phyloP scores from a whole-genome alignment of 1,140 invertebrate genomes.

The Hormaphis cornu region DNA sequence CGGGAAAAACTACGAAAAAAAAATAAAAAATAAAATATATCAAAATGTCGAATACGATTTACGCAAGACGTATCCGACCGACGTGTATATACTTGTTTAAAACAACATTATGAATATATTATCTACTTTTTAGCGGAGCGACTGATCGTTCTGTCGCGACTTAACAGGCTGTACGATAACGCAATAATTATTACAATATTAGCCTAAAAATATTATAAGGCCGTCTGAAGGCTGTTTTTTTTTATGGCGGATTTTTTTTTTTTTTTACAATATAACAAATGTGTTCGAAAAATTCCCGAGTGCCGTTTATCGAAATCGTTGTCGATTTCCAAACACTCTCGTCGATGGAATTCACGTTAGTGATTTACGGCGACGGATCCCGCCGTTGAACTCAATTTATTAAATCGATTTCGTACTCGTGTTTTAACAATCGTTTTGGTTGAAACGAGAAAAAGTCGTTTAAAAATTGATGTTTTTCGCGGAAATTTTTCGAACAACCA shows the following conservation, averaged over 20 bases:
- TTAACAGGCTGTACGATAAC: too few relatives aligned
- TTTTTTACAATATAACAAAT: not conserved
- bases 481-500: not conserved
- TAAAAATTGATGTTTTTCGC: too few relatives aligned
- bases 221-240: conserved; percentile 19
- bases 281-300: not conserved
- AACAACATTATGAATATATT: too few relatives aligned
- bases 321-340: too few relatives aligned
- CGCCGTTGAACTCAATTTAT: too few relatives aligned
- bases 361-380: too few relatives aligned
- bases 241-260: not conserved
- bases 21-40: too few relatives aligned
- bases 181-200: conserved; percentile 1
- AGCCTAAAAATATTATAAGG: not conserved
- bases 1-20: not conserved
- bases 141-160: too few relatives aligned
- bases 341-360: too few relatives aligned
- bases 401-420: not conserved
- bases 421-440: too few relatives aligned
- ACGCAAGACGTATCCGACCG: not conserved
- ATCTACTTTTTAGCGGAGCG: not conserved
- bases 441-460: too few relatives aligned
- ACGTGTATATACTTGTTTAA: not conserved
- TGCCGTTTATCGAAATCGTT: not conserved
- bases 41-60: conserved; percentile 3